phyloP scores from a whole-genome alignment of 2,888 invertebrate genomes.

The Lordiphosa fenestrarum region DNA sequence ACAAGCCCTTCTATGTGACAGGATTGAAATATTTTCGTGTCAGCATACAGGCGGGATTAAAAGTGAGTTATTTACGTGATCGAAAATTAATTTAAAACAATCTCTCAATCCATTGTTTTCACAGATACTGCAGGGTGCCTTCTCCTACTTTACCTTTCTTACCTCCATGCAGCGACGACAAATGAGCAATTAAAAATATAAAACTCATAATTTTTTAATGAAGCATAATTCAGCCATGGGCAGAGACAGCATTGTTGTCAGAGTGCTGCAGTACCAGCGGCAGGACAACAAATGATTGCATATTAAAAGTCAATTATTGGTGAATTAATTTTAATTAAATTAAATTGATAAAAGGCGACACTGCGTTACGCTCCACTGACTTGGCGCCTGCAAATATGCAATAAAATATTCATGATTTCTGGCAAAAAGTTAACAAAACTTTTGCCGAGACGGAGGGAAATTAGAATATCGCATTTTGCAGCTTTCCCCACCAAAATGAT shows the following conservation, averaged over 20 bases:
- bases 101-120: background rate
- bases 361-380: conserved; percentile 44
- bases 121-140: conserved; percentile 70
- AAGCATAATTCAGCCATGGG: conserved; percentile 18
- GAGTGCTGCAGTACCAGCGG: conserved; percentile 7
- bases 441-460: background rate
- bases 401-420: conserved; percentile 62
- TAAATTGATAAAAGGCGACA: conserved; percentile 49
- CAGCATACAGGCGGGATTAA: conserved; percentile 58
- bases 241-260: conserved; percentile 4
- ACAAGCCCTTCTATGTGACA: conserved; percentile 59
- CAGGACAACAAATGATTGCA: conserved; percentile 53
- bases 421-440: conserved; percentile 5
- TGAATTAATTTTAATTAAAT: conserved; percentile 70
- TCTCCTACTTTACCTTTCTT: conserved; percentile 74
- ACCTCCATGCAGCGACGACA: conserved; percentile 61
- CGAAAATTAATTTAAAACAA: background rate
- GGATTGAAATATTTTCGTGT: conserved; percentile 70
- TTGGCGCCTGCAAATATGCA: conserved; percentile 37
- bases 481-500: conserved; percentile 38
- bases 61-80: conserved; percentile 39
- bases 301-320: conserved; percentile 71
- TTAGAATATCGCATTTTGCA: conserved; percentile 33
- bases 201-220: conserved; percentile 48
- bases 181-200: conserved; percentile 37